Evolutionary conservation across 2,888 invertebrate species (phyloP).

Genomic region (Hemaris fuciformis): DNA sequence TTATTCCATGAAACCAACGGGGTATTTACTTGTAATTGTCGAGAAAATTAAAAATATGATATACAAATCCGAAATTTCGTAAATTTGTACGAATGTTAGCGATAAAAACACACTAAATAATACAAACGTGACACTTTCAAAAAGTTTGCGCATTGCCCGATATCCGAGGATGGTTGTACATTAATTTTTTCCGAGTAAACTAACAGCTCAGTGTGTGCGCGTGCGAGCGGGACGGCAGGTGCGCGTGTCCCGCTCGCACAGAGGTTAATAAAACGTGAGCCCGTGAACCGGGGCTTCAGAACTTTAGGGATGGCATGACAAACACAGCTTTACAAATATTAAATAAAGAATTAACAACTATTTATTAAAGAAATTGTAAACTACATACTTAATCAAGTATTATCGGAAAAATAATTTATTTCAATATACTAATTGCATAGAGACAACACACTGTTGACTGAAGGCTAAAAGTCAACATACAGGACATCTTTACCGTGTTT

Average conservation of each 20-base stretch:
- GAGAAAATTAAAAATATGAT: too few relatives aligned
- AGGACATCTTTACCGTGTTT: too few relatives aligned
- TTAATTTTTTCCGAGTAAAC: conserved; percentile 12
- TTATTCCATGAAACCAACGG: too few relatives aligned
- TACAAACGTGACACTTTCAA: background rate
- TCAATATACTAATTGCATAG: too few relatives aligned
- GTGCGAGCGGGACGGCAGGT: conserved; percentile 14
- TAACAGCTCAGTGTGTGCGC: background rate
- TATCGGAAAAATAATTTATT: too few relatives aligned
- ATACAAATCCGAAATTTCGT: too few relatives aligned
- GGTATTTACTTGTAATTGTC: too few relatives aligned
- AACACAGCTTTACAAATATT: background rate
- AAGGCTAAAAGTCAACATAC: too few relatives aligned
- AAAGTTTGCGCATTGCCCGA: background rate
- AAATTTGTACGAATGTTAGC: too few relatives aligned
- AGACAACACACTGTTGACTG: too few relatives aligned
- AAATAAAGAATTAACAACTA: background rate
- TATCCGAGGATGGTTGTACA: background rate
- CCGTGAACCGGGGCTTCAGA: conserved; percentile 26
- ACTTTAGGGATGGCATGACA: conserved; percentile 26
- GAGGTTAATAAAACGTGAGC: conserved; percentile 24
- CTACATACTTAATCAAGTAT: background rate
- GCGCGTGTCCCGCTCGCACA: conserved; percentile 19
- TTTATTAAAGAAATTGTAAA: background rate
- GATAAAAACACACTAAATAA: background rate